Conservation (phyloP, 2,888 invertebrate genomes). For the Trachelus iudaicus region DNA sequence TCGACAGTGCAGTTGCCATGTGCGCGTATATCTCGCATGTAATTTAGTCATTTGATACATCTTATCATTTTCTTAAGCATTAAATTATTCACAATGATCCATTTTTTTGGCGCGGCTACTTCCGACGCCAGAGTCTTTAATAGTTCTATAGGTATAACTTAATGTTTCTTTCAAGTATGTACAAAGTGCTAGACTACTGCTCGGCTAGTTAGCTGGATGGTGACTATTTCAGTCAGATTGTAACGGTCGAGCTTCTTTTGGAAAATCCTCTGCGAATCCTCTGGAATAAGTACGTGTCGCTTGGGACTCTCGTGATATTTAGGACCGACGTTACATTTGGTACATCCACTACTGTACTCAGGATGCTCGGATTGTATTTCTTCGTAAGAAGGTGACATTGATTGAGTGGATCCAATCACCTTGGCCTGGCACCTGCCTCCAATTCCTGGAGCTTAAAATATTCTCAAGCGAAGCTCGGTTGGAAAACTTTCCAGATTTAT, state of each 20-base stretch:
- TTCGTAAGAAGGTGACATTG: not conserved
- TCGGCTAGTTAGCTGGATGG: not conserved
- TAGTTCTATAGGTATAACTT: not conserved
- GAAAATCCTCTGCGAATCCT: not conserved
- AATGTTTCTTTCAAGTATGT: not conserved
- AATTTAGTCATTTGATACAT: not conserved
- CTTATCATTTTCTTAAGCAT: not conserved
- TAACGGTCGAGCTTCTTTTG: not conserved
- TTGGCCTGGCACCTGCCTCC: not conserved
- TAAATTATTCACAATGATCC: not conserved
- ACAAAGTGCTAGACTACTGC: not conserved
- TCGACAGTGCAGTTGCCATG: not conserved
- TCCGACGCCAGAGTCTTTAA: not conserved
- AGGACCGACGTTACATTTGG: not conserved
- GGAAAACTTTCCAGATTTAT: not conserved
- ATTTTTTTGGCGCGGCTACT: not conserved
- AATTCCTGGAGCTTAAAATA: not conserved
- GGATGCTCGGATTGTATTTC: not conserved
- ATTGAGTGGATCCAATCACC: not conserved
- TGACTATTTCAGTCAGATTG: not conserved
- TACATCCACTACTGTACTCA: not conserved
- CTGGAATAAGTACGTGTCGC: not conserved
- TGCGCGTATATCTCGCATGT: not conserved
- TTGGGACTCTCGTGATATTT: not conserved
- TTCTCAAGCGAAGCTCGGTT: not conserved